Evolutionary conservation across 2,113 vertebrate species (phyloP).

Genomic region (Heterotilapia buettikoferi): DNA sequence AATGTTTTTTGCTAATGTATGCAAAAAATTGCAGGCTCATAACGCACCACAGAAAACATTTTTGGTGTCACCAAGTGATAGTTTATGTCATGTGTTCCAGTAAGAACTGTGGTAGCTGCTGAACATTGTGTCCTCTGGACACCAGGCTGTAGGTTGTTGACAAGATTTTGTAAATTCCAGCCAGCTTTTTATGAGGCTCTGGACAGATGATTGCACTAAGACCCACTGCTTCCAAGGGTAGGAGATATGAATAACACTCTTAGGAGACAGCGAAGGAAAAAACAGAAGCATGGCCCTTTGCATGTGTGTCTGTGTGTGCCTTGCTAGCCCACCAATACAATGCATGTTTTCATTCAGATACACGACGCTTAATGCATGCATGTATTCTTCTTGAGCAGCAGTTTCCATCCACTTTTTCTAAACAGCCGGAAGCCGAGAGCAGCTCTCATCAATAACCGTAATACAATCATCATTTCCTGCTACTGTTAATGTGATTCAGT

Average conservation of each 20-base stretch:
- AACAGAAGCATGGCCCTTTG: conserved; percentile 31
- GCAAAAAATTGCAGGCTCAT: neutral
- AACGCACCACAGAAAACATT: neutral
- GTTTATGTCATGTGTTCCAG: neutral
- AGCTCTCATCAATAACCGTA: neutral
- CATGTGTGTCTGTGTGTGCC: neutral
- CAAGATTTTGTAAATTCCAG: conserved; percentile 3
- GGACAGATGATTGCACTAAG: conserved; percentile 43
- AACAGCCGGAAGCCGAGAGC: neutral
- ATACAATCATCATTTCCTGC: neutral
- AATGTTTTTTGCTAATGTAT: neutral
- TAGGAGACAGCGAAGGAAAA: conserved; percentile 39
- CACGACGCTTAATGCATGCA: neutral
- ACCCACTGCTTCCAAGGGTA: conserved; percentile 33
- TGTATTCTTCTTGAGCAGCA: neutral
- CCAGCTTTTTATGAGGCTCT: conserved; percentile 13
- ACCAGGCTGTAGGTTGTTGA: conserved; percentile 4
- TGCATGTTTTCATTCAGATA: neutral
- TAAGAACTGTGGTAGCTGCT: neutral
- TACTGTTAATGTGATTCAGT: conserved; percentile 1
- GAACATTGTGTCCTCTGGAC: neutral
- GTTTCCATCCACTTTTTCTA: neutral
- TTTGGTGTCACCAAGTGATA: neutral
- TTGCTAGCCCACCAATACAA: neutral
- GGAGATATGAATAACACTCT: conserved; percentile 53